Evolutionary conservation across 2,113 vertebrate species (phyloP), one percentile per base, ranked within the genome.

Genomic region (Ibidorhyncha struthersii): DNA sequence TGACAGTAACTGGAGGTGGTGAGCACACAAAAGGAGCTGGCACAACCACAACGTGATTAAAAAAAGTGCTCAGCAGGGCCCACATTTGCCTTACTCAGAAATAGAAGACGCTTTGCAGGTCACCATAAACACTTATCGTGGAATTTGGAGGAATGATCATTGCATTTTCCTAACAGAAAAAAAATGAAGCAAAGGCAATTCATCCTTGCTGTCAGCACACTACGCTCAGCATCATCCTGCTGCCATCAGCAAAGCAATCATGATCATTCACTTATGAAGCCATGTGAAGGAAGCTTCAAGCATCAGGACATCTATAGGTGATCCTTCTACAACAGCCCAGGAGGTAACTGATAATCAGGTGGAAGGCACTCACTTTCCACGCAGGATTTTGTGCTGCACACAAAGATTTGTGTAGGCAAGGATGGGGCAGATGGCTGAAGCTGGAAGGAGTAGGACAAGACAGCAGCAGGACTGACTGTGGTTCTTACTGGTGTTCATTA

Each of bases 181-280:
- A 89, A 77, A 26, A 40, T 4, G 49, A 80, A 77, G n/a, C 29
- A 73, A 83, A 78, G 25, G 41, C 47, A 83, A 43, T 20, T 58
- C 16, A 61, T 43, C 49, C 53, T 72, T 45, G 43, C 29, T 82
- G 82, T 58, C 25, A 20, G 29, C 47, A 63, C 12, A 32, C 61
- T 72, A 41, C 6, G 26, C 69, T 18, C 43, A 88, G 66, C 82
- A 90, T 30, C 82, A 50, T 7, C 45, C 50, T 66, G 29, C 50
- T 90, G 76, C 72, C 40, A 58, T 45, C 67, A 73, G 29, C n/a
- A 73, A 7, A 91, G 55, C 45, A 62, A 81, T 40, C 69, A 14
- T 0, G 4, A 59, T 12, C n/a, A 49, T 20, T 38, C 25, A 34
- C 9, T 73, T 45, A 41, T 0, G 10, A 78, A 81, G 50, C 10